Evolutionary conservation across 2,797 vertebrate species (phyloP).

Genomic region (Phoebastria nigripes): DNA sequence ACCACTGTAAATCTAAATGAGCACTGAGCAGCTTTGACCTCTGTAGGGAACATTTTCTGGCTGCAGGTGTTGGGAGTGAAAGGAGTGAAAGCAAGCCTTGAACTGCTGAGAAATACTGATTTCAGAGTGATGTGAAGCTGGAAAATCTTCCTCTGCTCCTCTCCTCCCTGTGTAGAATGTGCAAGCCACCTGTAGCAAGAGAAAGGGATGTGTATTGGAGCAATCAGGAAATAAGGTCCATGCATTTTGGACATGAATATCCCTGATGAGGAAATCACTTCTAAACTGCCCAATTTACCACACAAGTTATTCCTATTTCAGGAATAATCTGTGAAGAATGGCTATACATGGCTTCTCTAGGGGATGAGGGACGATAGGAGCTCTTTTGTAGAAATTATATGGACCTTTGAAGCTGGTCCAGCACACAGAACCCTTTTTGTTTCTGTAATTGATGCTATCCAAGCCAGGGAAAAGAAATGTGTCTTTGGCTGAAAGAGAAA

Average conservation of each 20-base stretch:
- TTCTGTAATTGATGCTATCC: background rate
- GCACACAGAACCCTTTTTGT: background rate
- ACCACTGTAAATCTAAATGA: background rate
- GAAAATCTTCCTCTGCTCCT: background rate
- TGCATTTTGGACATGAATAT: background rate
- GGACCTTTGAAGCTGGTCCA: background rate
- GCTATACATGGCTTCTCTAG: background rate
- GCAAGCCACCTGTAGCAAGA: background rate
- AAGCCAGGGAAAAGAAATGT: slow-evolving; percentile 11
- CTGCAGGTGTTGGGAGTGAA: background rate
- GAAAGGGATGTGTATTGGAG: background rate
- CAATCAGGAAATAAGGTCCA: background rate
- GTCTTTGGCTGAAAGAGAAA: background rate
- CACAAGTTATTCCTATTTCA: background rate
- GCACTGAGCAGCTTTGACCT: background rate
- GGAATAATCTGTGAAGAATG: background rate
- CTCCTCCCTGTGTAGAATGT: background rate
- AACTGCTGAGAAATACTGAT: background rate
- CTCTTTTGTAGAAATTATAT: background rate
- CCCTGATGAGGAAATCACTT: slow-evolving; percentile 10
- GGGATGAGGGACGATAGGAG: background rate
- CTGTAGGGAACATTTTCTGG: background rate
- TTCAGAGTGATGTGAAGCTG: background rate
- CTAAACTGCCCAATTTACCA: background rate
- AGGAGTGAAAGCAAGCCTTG: background rate